Base-by-base conservation (phyloP, 1,140 invertebrate species). In the Agrilus planipennis region DNA sequence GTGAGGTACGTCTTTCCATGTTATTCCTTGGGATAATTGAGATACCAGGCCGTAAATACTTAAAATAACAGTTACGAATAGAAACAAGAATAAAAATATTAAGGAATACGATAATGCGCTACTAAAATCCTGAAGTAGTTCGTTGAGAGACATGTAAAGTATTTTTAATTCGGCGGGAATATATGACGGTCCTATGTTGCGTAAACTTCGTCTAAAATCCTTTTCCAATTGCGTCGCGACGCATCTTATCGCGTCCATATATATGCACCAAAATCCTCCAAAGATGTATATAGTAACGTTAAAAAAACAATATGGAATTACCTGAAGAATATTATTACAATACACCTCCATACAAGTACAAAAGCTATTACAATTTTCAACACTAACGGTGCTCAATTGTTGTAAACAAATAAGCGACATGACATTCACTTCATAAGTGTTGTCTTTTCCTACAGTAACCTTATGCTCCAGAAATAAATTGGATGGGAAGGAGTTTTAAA, bases 41-140 rank as follows among this genome's bases (percentile, higher is more conserved):
- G 75, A 77, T 49, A 79, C 63, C 3, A 79, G 56, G 0, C 76
- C 76, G 41, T 79, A 79, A 42, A 79, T 74, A 3, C 76, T 78
- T 9, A 79, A 52, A 3, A 76, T 79, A 15, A 78, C 77, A 34
- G 76, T 74, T 15, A 79, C 65, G 47, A 79, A 79, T 4, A 79
- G 60, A 47, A 78, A 78, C 2, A 79, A 62, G 50, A 68, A 73
- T 37, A 78, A 58, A 45, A 75, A 77, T 1, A 70, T 76, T 32
- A 78, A 68, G 0, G 71, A 71, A 43, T 76, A 77, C 45, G 72
- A 75, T 44, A 68, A 69, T 1, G 73, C 70, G 18, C 72, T 70
- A 28, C 75, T 75, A 1, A 72, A 72, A 45, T 77, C 69, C 25
- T 74, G 59, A 2, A 73, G 71, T 15, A 77, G 53, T 58, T 72